Base-by-base conservation (phyloP, 64 coral and sea anemone species). In the Hydrozoanthus tunicans region DNA sequence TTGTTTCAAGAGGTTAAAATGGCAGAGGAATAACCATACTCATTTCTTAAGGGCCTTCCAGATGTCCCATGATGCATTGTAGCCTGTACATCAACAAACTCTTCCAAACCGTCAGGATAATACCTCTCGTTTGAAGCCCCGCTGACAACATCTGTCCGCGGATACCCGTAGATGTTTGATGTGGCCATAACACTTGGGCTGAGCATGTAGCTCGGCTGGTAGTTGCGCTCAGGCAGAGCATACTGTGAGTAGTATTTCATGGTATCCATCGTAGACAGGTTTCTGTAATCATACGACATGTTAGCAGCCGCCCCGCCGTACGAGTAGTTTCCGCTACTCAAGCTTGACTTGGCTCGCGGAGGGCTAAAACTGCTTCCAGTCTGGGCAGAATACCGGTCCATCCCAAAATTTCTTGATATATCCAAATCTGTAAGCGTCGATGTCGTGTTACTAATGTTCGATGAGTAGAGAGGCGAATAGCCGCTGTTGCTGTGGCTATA, bases 241-340 rank as follows among this genome's bases (percentile, higher is more conserved):
- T 97, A 97, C 77, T 97, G 95, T 26, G 95, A 92, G 51, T 97
- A 97, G 64, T 97, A 93, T 53, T 97, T 97, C 86, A 97, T 84
- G 7, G 93, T 90, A 70, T 97, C 95, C 90, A 97, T 94, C 70
- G 95, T 71, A 3, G 95, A 91, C 59, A 97, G 86, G n/a, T 90
- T 91, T 51, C 95, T 93, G 43, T 93, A 97, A 9, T 97, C 95
- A 26, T 97, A 97, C 10, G 82, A 32, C 56, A 91, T 62, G 43
- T 61, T 94, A 24, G 95, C 58, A 10, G 77, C 8, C 3, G 92
- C 56, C 3, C 51, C 86, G 43, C 91, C 88, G 3, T 80, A 69
- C 3, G 94, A 56, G 55, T 96, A 96, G 57, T 78, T 90, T 11
- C 77, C 77, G 56, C 93, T 83, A 62, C 89, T 64, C 11, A 97